A percentile compares a stretch with the other conserved stretches of the same genome.
Conservation (phyloP, 2,797 vertebrate genomes). For the Prionace glauca region DNA sequence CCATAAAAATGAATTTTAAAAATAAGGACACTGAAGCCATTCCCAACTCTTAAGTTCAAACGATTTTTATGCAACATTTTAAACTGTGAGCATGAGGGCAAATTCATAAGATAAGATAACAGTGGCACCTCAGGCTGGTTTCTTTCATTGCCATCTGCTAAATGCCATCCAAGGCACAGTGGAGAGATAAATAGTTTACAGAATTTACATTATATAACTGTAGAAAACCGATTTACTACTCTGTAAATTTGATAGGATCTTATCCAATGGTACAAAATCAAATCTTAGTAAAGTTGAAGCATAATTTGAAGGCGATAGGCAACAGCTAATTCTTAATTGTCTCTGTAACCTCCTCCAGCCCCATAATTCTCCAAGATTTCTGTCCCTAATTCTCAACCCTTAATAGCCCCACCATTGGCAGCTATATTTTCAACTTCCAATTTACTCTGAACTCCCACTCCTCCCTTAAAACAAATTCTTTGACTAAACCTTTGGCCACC, state of each 20-base stretch:
- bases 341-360: too few relatives aligned
- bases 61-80: neutral
- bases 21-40: neutral
- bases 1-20: too few relatives aligned
- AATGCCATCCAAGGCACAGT: neutral
- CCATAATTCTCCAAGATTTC: too few relatives aligned
- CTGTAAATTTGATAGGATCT: neutral
- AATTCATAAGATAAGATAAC: neutral
- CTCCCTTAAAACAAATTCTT: too few relatives aligned
- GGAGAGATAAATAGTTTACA: neutral
- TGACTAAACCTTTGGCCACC: too few relatives aligned
- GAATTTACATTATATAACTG: neutral
- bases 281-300: neutral
- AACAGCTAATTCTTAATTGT: too few relatives aligned
- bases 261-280: neutral
- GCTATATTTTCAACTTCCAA: too few relatives aligned
- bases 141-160: neutral
- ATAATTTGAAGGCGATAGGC: neutral
- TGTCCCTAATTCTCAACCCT: too few relatives aligned
- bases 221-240: neutral
- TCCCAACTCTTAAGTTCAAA: neutral
- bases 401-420: too few relatives aligned
- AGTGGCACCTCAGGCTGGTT: neutral
- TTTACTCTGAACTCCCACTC: too few relatives aligned
- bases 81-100: neutral